Base-by-base conservation (phyloP, 2,888 invertebrate species). In the Andrena minutula region DNA sequence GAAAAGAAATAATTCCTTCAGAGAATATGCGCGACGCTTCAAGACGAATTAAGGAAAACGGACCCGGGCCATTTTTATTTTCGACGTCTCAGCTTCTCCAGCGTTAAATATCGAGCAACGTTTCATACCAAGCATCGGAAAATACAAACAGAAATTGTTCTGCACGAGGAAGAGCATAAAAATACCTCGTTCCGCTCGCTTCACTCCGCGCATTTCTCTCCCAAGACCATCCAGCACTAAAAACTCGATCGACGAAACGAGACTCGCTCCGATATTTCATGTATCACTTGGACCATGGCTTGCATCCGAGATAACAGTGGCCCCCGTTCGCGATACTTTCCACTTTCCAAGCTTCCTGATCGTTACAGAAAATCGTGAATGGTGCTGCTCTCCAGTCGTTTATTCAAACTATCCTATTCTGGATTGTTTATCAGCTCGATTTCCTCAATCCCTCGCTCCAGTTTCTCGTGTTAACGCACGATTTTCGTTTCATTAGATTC, bases 311-410 rank as follows among this genome's bases (percentile, higher is more conserved):
- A 10, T 4, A 2, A n/a, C 10, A 6, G n/a, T 8, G 47, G 23
- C 47, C 26, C n/a, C 47, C 41, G 49, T 41, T 56, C 58, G 75
- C 51, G 82, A 82, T 82, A 85, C 73, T 77, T 75, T 58, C 30
- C 41, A 35, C 81, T 64, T 75, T 30, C 49, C 3, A 6, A 23
- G 47, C 63, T 83, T 86, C 77, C 75, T 65, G 75, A 7, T 73
- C 47, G 26, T 68, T 32, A 41, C 20, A 30, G 12, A 69, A 16
- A 65, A 60, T n/a, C 12, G 26, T 32, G 8, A 10, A 41, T 16
- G 12, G 23, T 20, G 28, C 47, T 20, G 28, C 47, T 16, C 32
- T 49, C 53, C 3, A 2, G 28, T 41, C 12, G 7, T 58, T 49
- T 28, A 49, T 10, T 23, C 26, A 49, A 68, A 61, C 51, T 68